Evolutionary conservation across 2,113 vertebrate genomes (phyloP).

Genomic region (Hemiscyllium ocellatum): DNA sequence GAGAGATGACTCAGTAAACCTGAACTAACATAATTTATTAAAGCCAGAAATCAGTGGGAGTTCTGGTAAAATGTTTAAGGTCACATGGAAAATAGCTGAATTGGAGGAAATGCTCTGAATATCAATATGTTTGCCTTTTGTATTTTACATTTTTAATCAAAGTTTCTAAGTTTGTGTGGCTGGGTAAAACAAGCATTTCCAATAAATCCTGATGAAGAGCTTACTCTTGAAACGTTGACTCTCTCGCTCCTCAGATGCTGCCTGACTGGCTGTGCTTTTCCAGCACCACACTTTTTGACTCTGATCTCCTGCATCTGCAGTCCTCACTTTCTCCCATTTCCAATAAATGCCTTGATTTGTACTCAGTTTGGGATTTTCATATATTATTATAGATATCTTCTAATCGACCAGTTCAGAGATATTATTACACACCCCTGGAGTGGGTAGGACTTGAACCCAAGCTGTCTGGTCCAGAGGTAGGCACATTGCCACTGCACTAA

Average conservation of each 20-base stretch:
- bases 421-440: too few species aligned
- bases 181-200: not conserved
- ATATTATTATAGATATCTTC: not conserved
- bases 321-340: too few species aligned
- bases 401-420: too few species aligned
- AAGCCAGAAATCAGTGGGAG: not conserved
- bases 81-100: not conserved
- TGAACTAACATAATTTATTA: not conserved
- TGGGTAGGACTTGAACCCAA: too few species aligned
- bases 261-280: too few species aligned
- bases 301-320: too few species aligned
- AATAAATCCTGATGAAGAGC: not conserved
- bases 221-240: too few species aligned
- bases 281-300: too few species aligned
- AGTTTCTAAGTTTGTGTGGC: not conserved
- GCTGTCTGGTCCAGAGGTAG: too few species aligned
- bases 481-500: too few species aligned
- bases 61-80: not conserved
- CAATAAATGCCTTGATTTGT: not conserved
- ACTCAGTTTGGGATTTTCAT: not conserved
- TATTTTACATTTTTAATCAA: not conserved
- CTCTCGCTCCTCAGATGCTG: too few species aligned
- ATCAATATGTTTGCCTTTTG: not conserved
- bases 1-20: not conserved
- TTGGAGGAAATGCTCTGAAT: not conserved